Evolutionary conservation across 30 jellyfish, hydroid and myxozoan species (phyloP).

Genomic region (Nemopilema nomurai): DNA sequence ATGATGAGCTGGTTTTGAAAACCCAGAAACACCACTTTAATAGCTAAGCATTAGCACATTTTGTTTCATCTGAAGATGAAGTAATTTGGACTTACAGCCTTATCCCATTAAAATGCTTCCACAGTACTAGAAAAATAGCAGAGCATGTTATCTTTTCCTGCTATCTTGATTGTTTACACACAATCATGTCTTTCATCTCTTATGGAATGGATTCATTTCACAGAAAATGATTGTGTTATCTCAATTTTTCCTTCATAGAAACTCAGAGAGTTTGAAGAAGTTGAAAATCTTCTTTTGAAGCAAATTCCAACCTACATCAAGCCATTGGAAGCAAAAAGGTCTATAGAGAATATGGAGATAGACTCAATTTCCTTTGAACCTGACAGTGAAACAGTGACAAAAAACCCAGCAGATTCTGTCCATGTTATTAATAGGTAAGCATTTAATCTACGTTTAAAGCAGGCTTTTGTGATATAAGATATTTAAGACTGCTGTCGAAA

Average conservation of each 20-base stretch:
- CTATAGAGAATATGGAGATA: not conserved
- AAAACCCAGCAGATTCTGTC: constrained; percentile 30
- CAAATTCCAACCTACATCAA: constrained; percentile 35
- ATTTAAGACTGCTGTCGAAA: too few species aligned
- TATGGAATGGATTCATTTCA: not conserved
- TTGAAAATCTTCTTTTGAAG: not conserved
- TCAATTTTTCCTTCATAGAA: not conserved
- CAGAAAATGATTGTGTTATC: too few species aligned
- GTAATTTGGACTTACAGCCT: too few species aligned
- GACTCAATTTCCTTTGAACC: constrained; percentile 5
- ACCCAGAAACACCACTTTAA: too few species aligned
- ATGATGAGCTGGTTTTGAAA: too few species aligned
- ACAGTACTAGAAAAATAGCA: too few species aligned
- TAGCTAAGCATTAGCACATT: too few species aligned
- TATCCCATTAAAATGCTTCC: too few species aligned
- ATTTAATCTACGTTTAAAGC: not conserved
- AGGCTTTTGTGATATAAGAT: not conserved
- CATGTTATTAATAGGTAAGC: not conserved
- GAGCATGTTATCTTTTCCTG: too few species aligned
- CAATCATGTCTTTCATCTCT: too few species aligned
- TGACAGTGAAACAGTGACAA: not conserved
- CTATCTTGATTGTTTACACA: too few species aligned
- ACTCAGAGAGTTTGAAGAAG: constrained; percentile 8
- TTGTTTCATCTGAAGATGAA: too few species aligned
- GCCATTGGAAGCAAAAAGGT: constrained; percentile 1